Conservation (phyloP, 1,140 invertebrate species). For the Cotesia typhae region DNA sequence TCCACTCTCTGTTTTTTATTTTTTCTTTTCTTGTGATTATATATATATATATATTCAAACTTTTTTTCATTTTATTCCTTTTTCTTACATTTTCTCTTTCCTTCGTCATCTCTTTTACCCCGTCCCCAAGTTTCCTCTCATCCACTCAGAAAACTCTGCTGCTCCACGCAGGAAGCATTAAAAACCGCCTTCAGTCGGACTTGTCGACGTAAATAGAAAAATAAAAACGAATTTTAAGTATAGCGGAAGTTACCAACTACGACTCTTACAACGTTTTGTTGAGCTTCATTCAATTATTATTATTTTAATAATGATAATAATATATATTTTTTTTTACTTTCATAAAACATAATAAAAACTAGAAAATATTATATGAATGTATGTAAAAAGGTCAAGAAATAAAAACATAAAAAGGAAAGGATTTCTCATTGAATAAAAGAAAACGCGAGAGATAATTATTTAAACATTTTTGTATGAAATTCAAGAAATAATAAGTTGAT, state of each 20-base stretch:
- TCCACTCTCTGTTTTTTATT: background rate
- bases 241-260: no score
- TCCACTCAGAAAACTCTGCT: background rate
- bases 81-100: slow-evolving; percentile 15
- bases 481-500: no score
- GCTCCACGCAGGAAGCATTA: slow-evolving; percentile 5
- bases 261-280: no score
- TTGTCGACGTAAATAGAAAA: slow-evolving; percentile 5
- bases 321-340: no score
- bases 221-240: background rate
- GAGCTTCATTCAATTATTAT: background rate
- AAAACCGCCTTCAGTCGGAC: slow-evolving; percentile 10
- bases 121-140: background rate
- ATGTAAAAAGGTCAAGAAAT: no score
- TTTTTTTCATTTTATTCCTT: background rate
- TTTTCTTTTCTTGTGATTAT: slow-evolving; percentile 9
- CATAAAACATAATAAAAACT: no score
- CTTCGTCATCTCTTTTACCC: background rate
- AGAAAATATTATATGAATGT: no score
- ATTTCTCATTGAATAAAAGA: no score
- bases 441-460: no score
- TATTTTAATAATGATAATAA: background rate
- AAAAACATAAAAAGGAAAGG: no score
- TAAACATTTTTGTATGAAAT: no score
- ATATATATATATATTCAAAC: slow-evolving; percentile 17